These are phyloP conservation scores for Heliconius ismenius DNA, from an alignment of 2,888 invertebrate genomes.

Conservation along the genomic window DNA sequence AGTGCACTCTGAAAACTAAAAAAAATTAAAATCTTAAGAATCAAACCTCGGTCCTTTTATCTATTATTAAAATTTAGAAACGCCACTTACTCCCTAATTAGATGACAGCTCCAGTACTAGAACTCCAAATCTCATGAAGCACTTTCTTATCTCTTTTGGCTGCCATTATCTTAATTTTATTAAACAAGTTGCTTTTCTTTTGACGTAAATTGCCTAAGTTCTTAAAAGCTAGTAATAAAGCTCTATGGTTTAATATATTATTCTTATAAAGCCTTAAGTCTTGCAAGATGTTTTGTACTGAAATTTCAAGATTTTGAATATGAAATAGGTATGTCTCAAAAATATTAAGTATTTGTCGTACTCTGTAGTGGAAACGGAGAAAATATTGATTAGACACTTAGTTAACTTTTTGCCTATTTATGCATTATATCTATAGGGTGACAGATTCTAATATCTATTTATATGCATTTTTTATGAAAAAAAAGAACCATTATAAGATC, in stretches of 20 bases:
- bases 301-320: neutral
- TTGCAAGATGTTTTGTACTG: neutral
- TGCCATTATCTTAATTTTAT: constrained; percentile 28
- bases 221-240: constrained; percentile 11
- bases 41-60: neutral
- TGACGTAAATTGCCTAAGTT: constrained; percentile 12
- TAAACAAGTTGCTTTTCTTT: constrained; percentile 15
- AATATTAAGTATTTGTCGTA: neutral
- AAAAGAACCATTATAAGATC: no score
- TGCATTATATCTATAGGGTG: no score
- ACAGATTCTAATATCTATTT: no score
- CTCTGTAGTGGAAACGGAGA: no score
- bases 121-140: neutral
- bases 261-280: neutral
- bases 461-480: no score
- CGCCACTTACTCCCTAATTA: constrained; percentile 4
- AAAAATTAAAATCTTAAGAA: neutral
- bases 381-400: no score
- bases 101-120: constrained; percentile 6
- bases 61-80: constrained; percentile 5
- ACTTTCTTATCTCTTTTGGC: constrained; percentile 19
- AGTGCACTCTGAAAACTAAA: no score
- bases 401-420: no score
- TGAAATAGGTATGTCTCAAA: neutral
- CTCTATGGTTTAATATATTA: constrained; percentile 10